phyloP scores from a whole-genome alignment of 2,797 vertebrate genomes.

The Hipposideros larvatus region DNA sequence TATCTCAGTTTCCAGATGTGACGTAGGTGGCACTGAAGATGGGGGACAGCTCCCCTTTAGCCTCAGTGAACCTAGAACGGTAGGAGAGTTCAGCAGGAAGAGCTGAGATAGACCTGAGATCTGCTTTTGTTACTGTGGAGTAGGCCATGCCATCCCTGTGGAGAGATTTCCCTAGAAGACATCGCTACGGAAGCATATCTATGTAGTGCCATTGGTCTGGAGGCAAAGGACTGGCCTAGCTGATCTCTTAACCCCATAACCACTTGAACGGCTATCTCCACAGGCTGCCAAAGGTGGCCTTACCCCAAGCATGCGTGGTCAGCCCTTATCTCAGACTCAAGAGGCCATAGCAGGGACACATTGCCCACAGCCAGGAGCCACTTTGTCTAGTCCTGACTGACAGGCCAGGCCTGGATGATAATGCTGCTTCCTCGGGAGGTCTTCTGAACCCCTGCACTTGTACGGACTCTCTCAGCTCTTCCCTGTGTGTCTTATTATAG shows the following conservation, averaged over 20 bases:
- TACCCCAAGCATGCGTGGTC: too few species aligned
- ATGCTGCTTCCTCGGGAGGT: neutral
- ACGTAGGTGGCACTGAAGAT: neutral
- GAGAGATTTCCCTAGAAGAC: neutral
- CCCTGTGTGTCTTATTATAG: too few species aligned
- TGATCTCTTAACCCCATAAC: neutral
- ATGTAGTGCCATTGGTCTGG: neutral
- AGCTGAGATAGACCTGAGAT: neutral
- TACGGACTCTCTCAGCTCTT: neutral
- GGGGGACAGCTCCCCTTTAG: neutral
- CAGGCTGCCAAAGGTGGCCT: neutral
- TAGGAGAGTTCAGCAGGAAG: neutral
- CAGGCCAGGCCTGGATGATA: neutral
- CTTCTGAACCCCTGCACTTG: neutral
- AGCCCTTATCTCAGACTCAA: neutral
- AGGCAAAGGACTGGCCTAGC: neutral
- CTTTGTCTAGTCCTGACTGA: neutral
- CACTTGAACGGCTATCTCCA: neutral
- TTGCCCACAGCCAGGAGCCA: neutral
- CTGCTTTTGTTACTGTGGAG: neutral
- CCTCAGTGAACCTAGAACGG: neutral
- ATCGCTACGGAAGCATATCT: neutral
- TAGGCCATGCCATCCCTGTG: rapidly evolving
- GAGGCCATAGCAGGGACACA: rapidly evolving
- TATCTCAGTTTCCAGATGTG: neutral